A percentile compares a stretch with the other conserved stretches of the same genome.
Evolutionary conservation across 2,113 vertebrate genomes (phyloP).

Genomic region (Cariama cristata): DNA sequence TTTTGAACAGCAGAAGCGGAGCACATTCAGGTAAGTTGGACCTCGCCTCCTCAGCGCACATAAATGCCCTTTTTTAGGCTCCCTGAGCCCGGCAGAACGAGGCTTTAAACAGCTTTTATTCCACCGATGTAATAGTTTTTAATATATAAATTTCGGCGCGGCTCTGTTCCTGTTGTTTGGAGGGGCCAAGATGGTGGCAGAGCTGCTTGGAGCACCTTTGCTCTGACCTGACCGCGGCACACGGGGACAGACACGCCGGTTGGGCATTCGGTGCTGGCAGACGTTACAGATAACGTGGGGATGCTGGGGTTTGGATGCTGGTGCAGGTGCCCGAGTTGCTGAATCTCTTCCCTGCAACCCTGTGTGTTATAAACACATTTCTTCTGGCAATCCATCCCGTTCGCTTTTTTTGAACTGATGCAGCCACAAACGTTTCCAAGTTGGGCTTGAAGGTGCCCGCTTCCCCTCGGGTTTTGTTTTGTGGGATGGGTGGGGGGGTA

Average conservation of each 20-base stretch:
- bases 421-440: neutral
- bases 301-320: neutral
- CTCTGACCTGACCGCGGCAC: rapidly evolving
- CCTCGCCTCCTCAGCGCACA: rapidly evolving
- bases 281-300: rapidly evolving
- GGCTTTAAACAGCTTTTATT: neutral
- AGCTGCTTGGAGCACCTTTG: neutral
- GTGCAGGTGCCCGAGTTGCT: too few relatives aligned
- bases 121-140: rapidly evolving
- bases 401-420: neutral
- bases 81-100: rapidly evolving
- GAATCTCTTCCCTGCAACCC: neutral
- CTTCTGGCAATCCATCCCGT: neutral
- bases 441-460: neutral
- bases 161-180: neutral
- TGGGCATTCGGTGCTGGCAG: neutral
- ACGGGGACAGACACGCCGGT: too few relatives aligned
- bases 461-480: neutral
- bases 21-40: neutral
- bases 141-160: neutral
- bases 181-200: neutral
- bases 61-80: neutral
- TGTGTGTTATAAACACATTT: neutral
- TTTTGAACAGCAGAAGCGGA: neutral
- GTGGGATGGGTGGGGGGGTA: too few relatives aligned